A percentile compares a stretch with the other conserved stretches of the same genome.
Conservation (phyloP, 1,140 invertebrate genomes). For the Tachypleus tridentatus region DNA sequence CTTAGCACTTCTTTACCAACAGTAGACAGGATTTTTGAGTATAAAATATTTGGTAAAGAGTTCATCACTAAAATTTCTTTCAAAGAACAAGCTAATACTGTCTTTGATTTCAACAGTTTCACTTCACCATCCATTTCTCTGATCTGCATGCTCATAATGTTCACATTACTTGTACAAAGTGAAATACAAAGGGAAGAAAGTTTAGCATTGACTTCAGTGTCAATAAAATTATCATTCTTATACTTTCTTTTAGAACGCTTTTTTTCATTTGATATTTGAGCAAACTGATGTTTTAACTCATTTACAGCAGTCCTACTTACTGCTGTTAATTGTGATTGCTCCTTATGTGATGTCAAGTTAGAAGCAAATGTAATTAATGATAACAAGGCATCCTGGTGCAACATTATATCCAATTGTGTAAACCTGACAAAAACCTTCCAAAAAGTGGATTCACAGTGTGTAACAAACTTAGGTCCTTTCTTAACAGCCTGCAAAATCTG, state of each 20-base stretch:
- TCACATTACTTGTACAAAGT: conserved; percentile 28
- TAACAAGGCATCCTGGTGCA: conserved; percentile 71
- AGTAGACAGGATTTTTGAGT: conserved; percentile 68
- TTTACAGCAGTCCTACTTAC: no score
- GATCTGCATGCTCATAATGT: conserved; percentile 31
- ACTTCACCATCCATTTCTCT: conserved; percentile 49
- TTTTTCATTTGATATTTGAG: no score
- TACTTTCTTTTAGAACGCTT: no score
- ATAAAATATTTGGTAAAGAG: conserved; percentile 51
- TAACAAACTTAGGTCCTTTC: conserved; percentile 69
- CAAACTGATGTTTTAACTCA: no score
- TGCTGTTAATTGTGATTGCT: no score
- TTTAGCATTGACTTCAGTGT: conserved; percentile 29
- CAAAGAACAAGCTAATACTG: conserved; percentile 53
- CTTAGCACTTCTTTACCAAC: conserved; percentile 56
- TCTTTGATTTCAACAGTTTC: conserved; percentile 45
- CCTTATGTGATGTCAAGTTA: no score
- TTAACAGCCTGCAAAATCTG: conserved; percentile 52
- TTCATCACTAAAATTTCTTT: conserved; percentile 58
- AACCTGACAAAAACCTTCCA: conserved; percentile 65
- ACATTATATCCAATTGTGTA: conserved; percentile 54
- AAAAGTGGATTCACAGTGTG: conserved; percentile 62
- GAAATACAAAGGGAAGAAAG: conserved; percentile 29
- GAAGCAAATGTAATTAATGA: conserved; percentile 34
- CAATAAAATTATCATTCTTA: conserved; percentile 20